Percentiles rank a stretch among this genome's conserved stretches.
These are phyloP conservation scores for Homarus americanus DNA, from an alignment of 1,140 invertebrate species.

Conservation along the genomic window DNA sequence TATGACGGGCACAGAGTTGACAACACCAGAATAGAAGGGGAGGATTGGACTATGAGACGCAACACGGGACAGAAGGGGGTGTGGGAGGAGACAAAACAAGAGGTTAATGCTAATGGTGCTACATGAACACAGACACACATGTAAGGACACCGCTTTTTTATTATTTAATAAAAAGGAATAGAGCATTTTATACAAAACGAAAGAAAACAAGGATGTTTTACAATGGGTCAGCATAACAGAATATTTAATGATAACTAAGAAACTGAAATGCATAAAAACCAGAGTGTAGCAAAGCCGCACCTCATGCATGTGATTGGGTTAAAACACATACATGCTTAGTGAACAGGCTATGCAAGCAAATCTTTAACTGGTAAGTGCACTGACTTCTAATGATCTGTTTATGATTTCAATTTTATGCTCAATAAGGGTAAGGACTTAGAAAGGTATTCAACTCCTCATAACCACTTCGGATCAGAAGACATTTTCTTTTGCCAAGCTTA, in stretches of 20 bases:
- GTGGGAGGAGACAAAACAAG: slow-evolving; percentile 45
- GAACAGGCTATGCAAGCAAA: slow-evolving; percentile 66
- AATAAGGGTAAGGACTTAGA: neutral
- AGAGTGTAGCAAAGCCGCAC: slow-evolving; percentile 62
- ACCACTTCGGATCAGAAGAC: too few species aligned
- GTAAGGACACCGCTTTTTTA: slow-evolving; percentile 27
- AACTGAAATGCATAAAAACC: neutral
- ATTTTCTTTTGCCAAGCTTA: too few species aligned
- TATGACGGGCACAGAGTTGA: slow-evolving; percentile 70
- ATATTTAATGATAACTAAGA: neutral
- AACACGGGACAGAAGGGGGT: slow-evolving; percentile 64
- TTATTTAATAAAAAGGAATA: slow-evolving; percentile 23
- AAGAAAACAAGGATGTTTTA: slow-evolving; percentile 3
- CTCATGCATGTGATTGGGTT: slow-evolving; percentile 68
- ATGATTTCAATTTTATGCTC: neutral
- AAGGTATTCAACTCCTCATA: neutral
- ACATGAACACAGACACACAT: neutral
- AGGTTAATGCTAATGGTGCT: slow-evolving; percentile 55
- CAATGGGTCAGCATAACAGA: slow-evolving; percentile 1
- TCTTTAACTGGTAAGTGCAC: neutral
- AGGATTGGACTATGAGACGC: slow-evolving; percentile 63
- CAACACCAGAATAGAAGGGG: slow-evolving; percentile 66
- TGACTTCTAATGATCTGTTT: neutral
- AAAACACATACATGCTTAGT: slow-evolving; percentile 71
- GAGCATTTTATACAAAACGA: slow-evolving; percentile 14